phyloP scores from a whole-genome alignment of 2,888 invertebrate species.

The Hirtodrosophila cameraria region DNA sequence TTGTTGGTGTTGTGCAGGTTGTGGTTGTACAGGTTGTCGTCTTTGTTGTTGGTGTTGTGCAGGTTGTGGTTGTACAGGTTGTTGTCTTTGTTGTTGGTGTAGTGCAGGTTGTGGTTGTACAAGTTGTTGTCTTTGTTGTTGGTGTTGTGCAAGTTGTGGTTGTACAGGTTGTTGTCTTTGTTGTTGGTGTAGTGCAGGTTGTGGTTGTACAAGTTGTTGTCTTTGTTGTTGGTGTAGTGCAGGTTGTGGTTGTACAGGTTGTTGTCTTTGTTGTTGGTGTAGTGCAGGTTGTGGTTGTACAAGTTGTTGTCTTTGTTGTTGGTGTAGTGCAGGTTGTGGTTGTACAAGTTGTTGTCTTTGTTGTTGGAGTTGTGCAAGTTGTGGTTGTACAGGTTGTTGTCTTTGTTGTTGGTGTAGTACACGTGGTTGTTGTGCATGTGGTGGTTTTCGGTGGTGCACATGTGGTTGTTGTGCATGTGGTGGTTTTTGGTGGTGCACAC shows the following conservation, averaged over 20 bases:
- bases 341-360: constrained; percentile 1
- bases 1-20: background rate
- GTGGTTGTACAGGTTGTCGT: too few species aligned
- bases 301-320: constrained; percentile 9
- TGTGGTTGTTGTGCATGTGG: background rate
- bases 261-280: constrained; percentile 10
- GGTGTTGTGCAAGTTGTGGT: constrained; percentile 20
- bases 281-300: constrained; percentile 15
- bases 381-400: constrained; percentile 22
- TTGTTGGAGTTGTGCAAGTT: background rate
- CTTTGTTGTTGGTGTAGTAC: constrained; percentile 2
- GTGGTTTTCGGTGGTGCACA: constrained; percentile 12
- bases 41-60: background rate
- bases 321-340: constrained; percentile 4
- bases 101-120: constrained; percentile 6
- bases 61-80: constrained; percentile 6
- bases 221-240: background rate
- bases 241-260: background rate
- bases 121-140: constrained; percentile 17
- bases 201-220: constrained; percentile 12
- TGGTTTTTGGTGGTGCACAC: constrained; percentile 7
- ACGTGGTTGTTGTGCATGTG: constrained; percentile 20
- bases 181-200: background rate
- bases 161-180: constrained; percentile 8
- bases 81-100: constrained; percentile 5